Evolutionary conservation across 2,113 vertebrate species (phyloP), one percentile per base, ranked within the genome.

Genomic region (Vireo altiloquus): DNA sequence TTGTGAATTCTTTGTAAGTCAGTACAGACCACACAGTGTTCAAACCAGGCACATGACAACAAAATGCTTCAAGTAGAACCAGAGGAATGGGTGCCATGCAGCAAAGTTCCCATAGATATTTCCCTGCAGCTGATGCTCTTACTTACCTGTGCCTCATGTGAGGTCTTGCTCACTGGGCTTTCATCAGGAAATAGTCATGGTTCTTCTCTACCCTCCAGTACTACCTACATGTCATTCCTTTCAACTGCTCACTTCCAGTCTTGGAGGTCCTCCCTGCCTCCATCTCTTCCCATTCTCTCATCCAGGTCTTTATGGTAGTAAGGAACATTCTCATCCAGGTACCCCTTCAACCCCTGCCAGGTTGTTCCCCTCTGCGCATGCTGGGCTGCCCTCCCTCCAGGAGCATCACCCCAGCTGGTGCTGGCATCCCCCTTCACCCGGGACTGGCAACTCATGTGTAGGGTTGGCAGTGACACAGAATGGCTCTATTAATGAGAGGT

Each of bases 1-100:
- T 94, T 97, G 81, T 88, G 95, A 95, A 97, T 95, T 95, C 90
- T 97, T 97, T 92, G 21, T 79, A 81, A 95, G 89, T 74, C 86
- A 97, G 81, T 86, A 86, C 90, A 97, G 97, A 92, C 90, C 96
- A 54, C 96, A 95, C 49, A 59, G 88, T 6, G 30, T 97, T 95
- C 84, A 93, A 97, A 82, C 64, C 82, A 80, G 85, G 92, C 93
- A 93, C 89, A 97, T 79, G 91, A 96, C 96, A 96, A 84, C 87
- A 85, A 91, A 93, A 94, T 53, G 50, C 68, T 87, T 74, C 94
- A 97, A 97, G 76, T 57, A 53, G 82, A 97, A 95, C 89, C 95
- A 97, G 93, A 96, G 61, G 37, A 61, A 64, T n/a, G 52, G 54
- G 77, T 94, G 49, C 44, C 33, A 24, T 65, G 47, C 8, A 30